A percentile compares a stretch with the other conserved stretches of the same genome.
Evolutionary conservation across 1,140 invertebrate genomes (phyloP).

Genomic region (Penaeus indicus): DNA sequence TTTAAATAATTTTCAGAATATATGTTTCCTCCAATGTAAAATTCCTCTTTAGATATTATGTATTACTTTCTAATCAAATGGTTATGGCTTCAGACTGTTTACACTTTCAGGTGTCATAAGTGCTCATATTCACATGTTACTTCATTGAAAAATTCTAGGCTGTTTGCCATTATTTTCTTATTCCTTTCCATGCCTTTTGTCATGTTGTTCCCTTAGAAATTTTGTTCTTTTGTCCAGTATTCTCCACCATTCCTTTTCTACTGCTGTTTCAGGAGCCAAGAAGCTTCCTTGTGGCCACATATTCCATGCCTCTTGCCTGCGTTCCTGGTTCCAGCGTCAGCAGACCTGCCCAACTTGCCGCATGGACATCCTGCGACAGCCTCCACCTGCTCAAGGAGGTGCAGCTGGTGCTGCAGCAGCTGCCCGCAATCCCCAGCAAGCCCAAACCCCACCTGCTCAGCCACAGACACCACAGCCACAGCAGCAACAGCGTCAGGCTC

Average conservation of each 20-base stretch:
- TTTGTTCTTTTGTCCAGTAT: no score
- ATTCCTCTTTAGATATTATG: no score
- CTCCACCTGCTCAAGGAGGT: constrained; percentile 70
- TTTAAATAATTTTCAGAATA: no score
- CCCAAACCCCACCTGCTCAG: neutral
- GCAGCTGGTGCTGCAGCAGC: constrained; percentile 69
- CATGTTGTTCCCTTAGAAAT: no score
- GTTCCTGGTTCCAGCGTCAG: constrained; percentile 99
- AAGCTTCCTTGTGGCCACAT: constrained; percentile 99
- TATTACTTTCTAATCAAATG: no score
- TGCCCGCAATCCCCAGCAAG: constrained; percentile 25
- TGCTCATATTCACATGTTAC: no score
- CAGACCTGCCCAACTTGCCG: constrained; percentile 99
- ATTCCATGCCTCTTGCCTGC: constrained; percentile 97
- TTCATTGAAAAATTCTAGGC: no score
- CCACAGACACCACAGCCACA: constrained; percentile 39
- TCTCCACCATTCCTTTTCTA: neutral
- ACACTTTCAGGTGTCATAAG: no score
- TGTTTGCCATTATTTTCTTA: no score
- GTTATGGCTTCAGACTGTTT: no score
- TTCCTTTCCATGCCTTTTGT: no score
- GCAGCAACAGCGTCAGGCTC: constrained; percentile 45
- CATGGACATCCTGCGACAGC: constrained; percentile 89
- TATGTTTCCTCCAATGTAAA: no score
- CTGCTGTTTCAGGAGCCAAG: constrained; percentile 82